A percentile compares a stretch with the other conserved stretches of the same genome.
Evolutionary conservation across 2,113 vertebrate species (phyloP).

Genomic region (Bucco capensis): DNA sequence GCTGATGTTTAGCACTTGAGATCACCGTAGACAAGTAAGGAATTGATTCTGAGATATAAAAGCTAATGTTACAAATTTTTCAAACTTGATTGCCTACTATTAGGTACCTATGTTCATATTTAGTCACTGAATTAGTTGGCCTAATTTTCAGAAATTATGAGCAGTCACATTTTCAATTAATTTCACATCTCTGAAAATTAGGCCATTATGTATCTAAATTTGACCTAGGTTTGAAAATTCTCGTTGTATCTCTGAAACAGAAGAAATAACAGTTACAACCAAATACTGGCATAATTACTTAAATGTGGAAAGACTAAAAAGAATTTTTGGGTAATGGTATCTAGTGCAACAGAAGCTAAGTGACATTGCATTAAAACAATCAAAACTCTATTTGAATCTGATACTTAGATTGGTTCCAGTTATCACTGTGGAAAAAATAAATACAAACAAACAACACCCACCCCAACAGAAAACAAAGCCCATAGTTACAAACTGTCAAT

Average conservation of each 20-base stretch:
- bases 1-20: conserved; percentile 10
- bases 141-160: conserved; percentile 50
- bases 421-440: not conserved
- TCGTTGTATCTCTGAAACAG: not conserved
- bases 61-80: not conserved
- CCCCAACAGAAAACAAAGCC: not conserved
- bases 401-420: not conserved
- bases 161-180: conserved; percentile 52
- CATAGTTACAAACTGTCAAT: not conserved
- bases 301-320: not conserved
- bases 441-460: not conserved
- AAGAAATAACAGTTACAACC: not conserved
- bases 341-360: not conserved
- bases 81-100: not conserved
- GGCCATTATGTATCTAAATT: conserved; percentile 25
- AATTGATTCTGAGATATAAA: conserved; percentile 12
- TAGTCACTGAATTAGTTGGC: conserved; percentile 57
- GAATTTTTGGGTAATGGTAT: not conserved
- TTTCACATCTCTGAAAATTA: conserved; percentile 50
- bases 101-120: conserved; percentile 41
- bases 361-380: not conserved
- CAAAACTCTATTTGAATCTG: not conserved
- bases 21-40: not conserved
- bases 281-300: not conserved
- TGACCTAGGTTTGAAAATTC: conserved; percentile 37